Conservation (phyloP, 2,888 invertebrate genomes). For the Ornithoptera alexandrae region DNA sequence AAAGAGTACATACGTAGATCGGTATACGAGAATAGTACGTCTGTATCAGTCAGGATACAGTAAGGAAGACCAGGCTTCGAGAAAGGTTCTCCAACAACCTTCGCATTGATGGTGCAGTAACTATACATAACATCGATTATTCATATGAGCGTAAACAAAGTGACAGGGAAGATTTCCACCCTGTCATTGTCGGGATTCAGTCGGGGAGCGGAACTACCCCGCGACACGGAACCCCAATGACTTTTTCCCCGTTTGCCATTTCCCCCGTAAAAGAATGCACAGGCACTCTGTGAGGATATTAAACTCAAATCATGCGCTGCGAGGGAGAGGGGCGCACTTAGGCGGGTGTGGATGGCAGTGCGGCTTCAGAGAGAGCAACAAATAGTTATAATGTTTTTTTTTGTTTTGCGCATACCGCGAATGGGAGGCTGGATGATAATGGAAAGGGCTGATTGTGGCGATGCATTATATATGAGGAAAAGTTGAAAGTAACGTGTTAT, state of each 20-base stretch:
- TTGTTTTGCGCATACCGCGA: constrained; percentile 18
- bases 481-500: constrained; percentile 18
- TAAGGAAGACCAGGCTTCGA: no score
- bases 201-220: constrained; percentile 35
- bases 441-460: constrained; percentile 37
- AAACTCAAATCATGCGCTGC: constrained; percentile 70
- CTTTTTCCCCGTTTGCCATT: constrained; percentile 45
- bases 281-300: constrained; percentile 69
- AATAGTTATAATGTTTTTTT: constrained; percentile 21
- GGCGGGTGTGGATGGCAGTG: constrained; percentile 33
- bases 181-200: constrained; percentile 39
- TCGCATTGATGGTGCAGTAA: no score
- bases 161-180: constrained; percentile 35
- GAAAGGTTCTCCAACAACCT: no score
- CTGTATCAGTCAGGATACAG: no score
- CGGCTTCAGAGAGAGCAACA: constrained; percentile 35
- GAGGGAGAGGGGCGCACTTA: constrained; percentile 41
- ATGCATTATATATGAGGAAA: constrained; percentile 8
- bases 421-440: constrained; percentile 35
- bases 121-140: constrained; percentile 27
- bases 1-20: no score
- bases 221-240: constrained; percentile 33
- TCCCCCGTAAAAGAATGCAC: constrained; percentile 66
- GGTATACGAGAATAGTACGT: no score
- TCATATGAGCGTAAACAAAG: constrained; percentile 37